Base-by-base conservation (phyloP, 2,797 vertebrate species). In the Oreochromis mossambicus region DNA sequence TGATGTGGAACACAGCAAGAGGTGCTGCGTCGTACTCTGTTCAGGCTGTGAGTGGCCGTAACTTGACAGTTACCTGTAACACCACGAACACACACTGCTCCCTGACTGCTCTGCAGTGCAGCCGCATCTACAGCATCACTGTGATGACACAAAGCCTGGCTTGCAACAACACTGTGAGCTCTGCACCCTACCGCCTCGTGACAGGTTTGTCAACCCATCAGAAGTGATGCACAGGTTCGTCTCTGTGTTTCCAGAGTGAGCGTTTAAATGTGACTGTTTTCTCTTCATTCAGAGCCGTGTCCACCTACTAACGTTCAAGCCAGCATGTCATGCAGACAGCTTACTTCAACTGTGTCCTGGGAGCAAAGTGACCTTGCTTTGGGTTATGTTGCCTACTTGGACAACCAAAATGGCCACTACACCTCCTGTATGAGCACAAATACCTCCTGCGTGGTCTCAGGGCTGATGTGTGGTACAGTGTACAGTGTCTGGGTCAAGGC, bases 221-320 rank as follows among this genome's bases (percentile, higher is more conserved):
- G 50, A 17, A 75, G 70, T 75, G 46, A 75, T 66, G 8, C 75
- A 6, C 21, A 66, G 11, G 5, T 80, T 41, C 6, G 21, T 70
- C n/a, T 61, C 0, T 52, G 5, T 54, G 14, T 81, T 38, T 34
- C 4, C 58, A 21, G 41, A 13, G 29, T 26, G 6, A 3, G 10
- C 29, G 19, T 24, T 15, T 26, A 26, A 80, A 80, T 79, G 17
- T 55, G 32, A 50, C 5, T 2, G 1, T 50, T 52, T 9, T 48
- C n/a, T 4, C 5, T 29, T 76, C 4, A 7, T 77, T 52, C 86
- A 97, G 96, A 94, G 32, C 96, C 96, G 6, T 97, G 96, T 87
- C 90, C 95, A 3, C 96, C 96, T 3, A 88, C 82, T 56, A 92
- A 94, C 5, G 32, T 97, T 48, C 85, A 89, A 68, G 95, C 92